These are phyloP conservation scores for Drosophila ironensis DNA, from an alignment of 1,140 invertebrate species.

Conservation along the genomic window DNA sequence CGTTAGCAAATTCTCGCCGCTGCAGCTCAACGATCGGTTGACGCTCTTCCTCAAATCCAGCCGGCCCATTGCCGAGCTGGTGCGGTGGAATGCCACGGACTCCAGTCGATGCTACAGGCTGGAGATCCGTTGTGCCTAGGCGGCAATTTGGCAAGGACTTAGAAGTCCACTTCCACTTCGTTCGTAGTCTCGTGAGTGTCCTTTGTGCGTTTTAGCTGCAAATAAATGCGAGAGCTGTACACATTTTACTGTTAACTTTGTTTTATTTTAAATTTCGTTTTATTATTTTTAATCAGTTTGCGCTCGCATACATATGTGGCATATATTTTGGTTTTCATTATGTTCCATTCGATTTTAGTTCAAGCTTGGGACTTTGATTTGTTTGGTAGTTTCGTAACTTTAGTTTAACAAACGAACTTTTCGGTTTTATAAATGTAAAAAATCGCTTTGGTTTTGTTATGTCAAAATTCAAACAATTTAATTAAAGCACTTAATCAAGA, in stretches of 20 bases:
- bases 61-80: conserved; percentile 71
- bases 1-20: conserved; percentile 74
- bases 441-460: conserved; percentile 50
- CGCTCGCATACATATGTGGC: conserved; percentile 42
- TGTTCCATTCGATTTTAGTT: conserved; percentile 18
- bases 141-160: too few species aligned
- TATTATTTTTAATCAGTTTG: conserved; percentile 49
- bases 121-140: conserved; percentile 73
- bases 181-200: conserved; percentile 14
- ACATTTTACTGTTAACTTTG: conserved; percentile 38
- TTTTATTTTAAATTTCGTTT: conserved; percentile 34
- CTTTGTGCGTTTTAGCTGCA: conserved; percentile 75
- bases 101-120: conserved; percentile 66
- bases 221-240: conserved; percentile 53
- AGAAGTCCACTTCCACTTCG: not conserved
- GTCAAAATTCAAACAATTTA: conserved; percentile 67
- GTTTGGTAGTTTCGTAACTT: conserved; percentile 42
- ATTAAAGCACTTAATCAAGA: conserved; percentile 37
- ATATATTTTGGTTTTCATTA: conserved; percentile 11
- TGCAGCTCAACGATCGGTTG: conserved; percentile 66
- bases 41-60: conserved; percentile 79
- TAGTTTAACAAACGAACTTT: conserved; percentile 66
- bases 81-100: conserved; percentile 71
- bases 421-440: conserved; percentile 76
- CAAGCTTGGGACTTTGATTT: conserved; percentile 59